Conservation (phyloP, 2,113 vertebrate species). For the Phodopus roborovskii region DNA sequence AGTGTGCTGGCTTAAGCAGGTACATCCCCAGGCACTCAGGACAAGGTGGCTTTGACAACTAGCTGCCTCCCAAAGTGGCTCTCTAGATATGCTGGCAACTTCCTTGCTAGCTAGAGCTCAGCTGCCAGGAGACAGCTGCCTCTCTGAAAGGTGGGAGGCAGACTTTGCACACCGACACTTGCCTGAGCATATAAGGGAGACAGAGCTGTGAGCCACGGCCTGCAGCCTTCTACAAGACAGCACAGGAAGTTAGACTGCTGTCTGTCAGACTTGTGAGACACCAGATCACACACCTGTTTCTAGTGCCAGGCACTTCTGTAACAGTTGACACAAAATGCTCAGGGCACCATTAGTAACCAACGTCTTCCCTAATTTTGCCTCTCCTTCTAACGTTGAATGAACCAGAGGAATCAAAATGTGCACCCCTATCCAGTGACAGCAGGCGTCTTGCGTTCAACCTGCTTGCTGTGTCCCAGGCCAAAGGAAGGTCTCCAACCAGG, state of each 20-base stretch:
- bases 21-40: not conserved
- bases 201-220: not conserved
- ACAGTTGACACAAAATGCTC: not conserved
- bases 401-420: not conserved
- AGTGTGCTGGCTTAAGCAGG: not conserved
- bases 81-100: slow-evolving; percentile 8
- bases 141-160: slow-evolving; percentile 17
- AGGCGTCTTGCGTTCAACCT: not conserved
- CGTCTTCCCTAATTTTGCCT: not conserved
- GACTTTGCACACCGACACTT: not conserved
- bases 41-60: not conserved
- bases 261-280: not conserved
- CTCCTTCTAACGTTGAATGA: not conserved
- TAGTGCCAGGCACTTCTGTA: not conserved
- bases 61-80: not conserved
- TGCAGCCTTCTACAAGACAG: not conserved
- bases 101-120: not conserved
- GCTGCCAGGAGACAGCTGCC: not conserved
- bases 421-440: not conserved
- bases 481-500: not conserved
- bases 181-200: not conserved
- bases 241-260: not conserved
- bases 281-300: not conserved
- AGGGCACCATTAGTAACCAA: not conserved
- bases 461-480: rapidly evolving